phyloP scores from a whole-genome alignment of 2,113 vertebrate species.

The Platichthys stellatus region DNA sequence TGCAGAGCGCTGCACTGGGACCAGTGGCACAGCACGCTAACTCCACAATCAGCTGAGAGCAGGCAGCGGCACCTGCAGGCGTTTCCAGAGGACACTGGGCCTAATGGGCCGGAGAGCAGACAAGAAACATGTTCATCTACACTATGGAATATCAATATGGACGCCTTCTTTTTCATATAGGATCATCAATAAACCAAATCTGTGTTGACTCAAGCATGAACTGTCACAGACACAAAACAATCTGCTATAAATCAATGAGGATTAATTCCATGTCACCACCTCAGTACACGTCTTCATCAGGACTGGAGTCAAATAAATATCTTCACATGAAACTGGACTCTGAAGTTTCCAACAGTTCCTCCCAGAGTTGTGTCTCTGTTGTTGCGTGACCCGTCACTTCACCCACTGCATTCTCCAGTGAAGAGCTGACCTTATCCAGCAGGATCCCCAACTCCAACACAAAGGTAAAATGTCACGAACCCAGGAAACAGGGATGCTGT shows the following conservation, averaged over 20 bases:
- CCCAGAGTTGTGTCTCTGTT: background rate
- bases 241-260: conserved; percentile 43
- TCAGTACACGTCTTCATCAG: too few species aligned
- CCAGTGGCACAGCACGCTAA: background rate
- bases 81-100: background rate
- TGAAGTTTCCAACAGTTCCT: conserved; percentile 6
- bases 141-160: conserved; percentile 46
- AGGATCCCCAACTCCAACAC: conserved; percentile 9
- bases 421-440: conserved; percentile 30
- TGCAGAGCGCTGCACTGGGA: conserved; percentile 24
- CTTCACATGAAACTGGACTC: background rate
- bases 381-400: conserved; percentile 40
- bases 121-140: conserved; percentile 39
- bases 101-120: conserved; percentile 50
- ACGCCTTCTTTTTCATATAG: conserved; percentile 29
- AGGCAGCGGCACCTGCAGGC: conserved; percentile 44
- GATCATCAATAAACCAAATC: conserved; percentile 40
- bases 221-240: conserved; percentile 8
- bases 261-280: background rate
- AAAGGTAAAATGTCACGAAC: conserved; percentile 32
- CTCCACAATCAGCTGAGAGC: conserved; percentile 18
- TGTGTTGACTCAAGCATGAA: conserved; percentile 23
- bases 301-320: too few species aligned
- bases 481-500: background rate
- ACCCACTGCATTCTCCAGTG: background rate